A percentile compares a stretch with the other conserved stretches of the same genome.
Conservation (phyloP, 2,113 vertebrate genomes). For the Rhynchomys soricoides region DNA sequence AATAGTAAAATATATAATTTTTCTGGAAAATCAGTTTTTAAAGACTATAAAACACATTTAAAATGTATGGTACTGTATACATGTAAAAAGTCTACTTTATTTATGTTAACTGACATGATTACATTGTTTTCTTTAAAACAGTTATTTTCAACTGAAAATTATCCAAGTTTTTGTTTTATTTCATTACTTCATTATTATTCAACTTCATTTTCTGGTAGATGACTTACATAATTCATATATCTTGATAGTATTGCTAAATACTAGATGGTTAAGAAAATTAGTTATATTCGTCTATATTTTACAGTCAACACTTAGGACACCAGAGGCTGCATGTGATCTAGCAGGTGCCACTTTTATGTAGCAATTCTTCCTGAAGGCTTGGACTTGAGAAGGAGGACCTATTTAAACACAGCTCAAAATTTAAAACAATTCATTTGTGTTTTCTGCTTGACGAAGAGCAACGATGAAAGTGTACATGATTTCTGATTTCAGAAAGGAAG, state of each 20-base stretch:
- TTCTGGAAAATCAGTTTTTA: slow-evolving; percentile 30
- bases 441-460: background rate
- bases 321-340: background rate
- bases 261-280: slow-evolving; percentile 6
- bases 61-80: background rate
- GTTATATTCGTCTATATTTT: background rate
- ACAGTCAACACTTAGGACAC: background rate
- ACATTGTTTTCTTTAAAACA: slow-evolving; percentile 28
- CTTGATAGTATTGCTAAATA: background rate
- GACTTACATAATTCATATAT: slow-evolving; percentile 18
- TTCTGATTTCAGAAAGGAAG: background rate
- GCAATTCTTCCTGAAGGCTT: background rate
- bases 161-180: background rate
- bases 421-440: background rate
- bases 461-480: background rate
- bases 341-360: background rate
- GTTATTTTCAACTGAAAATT: background rate
- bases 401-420: background rate
- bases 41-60: slow-evolving; percentile 13
- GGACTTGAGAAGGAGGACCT: background rate
- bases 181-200: slow-evolving; percentile 4
- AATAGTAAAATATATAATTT: slow-evolving; percentile 10
- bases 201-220: slow-evolving; percentile 32
- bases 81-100: slow-evolving; percentile 7
- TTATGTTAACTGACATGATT: background rate